A percentile compares a stretch with the other conserved stretches of the same genome.
These are phyloP conservation scores for Mimumesa dahlbomi DNA, from an alignment of 2,888 invertebrate genomes.

Conservation along the genomic window DNA sequence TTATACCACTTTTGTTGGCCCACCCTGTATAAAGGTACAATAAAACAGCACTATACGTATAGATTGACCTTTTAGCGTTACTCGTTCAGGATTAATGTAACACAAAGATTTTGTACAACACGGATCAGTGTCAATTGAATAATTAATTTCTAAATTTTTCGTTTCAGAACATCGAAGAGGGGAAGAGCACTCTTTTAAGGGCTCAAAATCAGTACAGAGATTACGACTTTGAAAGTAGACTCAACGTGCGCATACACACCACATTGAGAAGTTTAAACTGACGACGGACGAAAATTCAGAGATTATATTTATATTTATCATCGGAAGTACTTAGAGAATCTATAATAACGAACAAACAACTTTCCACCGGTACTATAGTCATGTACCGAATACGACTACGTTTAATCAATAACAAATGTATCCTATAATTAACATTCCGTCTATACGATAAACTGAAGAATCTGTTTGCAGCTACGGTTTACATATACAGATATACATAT, in stretches of 20 bases:
- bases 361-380: not conserved
- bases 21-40: too few species aligned
- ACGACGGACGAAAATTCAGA: slow-evolving; percentile 22
- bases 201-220: slow-evolving; percentile 83
- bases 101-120: not conserved
- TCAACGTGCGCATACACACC: slow-evolving; percentile 84
- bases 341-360: not conserved
- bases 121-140: not conserved
- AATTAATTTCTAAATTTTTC: not conserved
- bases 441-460: not conserved
- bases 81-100: not conserved
- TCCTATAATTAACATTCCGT: slow-evolving; percentile 3
- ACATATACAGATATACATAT: not conserved
- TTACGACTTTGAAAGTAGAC: slow-evolving; percentile 86
- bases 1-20: too few species aligned
- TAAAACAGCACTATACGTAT: too few species aligned
- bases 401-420: too few species aligned
- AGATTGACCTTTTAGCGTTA: not conserved
- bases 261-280: slow-evolving; percentile 78
- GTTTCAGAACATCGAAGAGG: slow-evolving; percentile 82
- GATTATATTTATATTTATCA: slow-evolving; percentile 6
- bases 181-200: slow-evolving; percentile 80
- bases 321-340: slow-evolving; percentile 4
- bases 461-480: not conserved
- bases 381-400: not conserved